Evolutionary conservation across 2,797 vertebrate species (phyloP).

Genomic region (Syngnathus acus): DNA sequence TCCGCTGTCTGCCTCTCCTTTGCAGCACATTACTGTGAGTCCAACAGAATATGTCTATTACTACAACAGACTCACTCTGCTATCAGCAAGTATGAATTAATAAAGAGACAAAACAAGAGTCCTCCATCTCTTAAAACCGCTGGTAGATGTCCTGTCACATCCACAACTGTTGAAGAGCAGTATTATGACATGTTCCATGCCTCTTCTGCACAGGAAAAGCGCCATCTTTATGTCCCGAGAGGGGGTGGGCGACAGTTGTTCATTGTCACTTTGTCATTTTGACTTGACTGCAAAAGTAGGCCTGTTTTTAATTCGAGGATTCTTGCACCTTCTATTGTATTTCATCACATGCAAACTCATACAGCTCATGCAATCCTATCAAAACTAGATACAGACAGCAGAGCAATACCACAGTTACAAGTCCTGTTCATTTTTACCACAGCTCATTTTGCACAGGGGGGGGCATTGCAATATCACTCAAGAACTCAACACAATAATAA

Average conservation of each 20-base stretch:
- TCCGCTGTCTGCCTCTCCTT: slow-evolving; percentile 16
- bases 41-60: slow-evolving; percentile 22
- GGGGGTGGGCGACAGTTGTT: slow-evolving; percentile 28
- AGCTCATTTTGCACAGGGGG: too few species aligned
- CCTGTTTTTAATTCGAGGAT: slow-evolving; percentile 46
- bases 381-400: background rate
- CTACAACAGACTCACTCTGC: slow-evolving; percentile 21
- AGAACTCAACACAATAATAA: background rate
- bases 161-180: slow-evolving; percentile 26
- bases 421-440: background rate
- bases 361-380: background rate
- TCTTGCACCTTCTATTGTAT: slow-evolving; percentile 13
- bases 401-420: slow-evolving; percentile 7
- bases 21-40: slow-evolving; percentile 5
- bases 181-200: slow-evolving; percentile 43
- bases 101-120: slow-evolving; percentile 51
- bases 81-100: slow-evolving; percentile 42
- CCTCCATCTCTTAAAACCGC: slow-evolving; percentile 41
- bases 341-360: background rate
- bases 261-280: slow-evolving; percentile 44
- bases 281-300: slow-evolving; percentile 34
- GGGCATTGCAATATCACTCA: slow-evolving; percentile 10
- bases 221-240: slow-evolving; percentile 48
- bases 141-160: slow-evolving; percentile 51
- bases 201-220: slow-evolving; percentile 35